Conservation (phyloP, 2,888 invertebrate species). For the Meandrusa payeni region DNA sequence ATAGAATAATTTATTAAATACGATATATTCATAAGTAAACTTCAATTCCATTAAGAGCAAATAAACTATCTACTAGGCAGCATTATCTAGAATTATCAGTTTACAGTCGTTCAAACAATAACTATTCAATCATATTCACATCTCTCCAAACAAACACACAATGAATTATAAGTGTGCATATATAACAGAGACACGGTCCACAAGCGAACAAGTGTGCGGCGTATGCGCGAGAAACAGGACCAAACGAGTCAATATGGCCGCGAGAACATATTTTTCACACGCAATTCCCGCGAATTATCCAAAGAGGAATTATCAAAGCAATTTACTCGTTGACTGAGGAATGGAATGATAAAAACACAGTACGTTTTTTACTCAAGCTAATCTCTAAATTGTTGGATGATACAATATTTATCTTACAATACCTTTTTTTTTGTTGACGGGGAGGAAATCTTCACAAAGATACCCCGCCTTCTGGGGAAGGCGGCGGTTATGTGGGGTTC, state of each 20-base stretch:
- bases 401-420: too few relatives aligned
- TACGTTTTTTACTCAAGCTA: slow-evolving; percentile 10
- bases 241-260: slow-evolving; percentile 49
- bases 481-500: too few relatives aligned
- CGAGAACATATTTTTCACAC: slow-evolving; percentile 59
- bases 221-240: slow-evolving; percentile 46
- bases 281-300: slow-evolving; percentile 47
- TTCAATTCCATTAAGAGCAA: too few relatives aligned
- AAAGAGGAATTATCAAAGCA: slow-evolving; percentile 51
- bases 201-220: slow-evolving; percentile 39
- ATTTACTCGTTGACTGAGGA: slow-evolving; percentile 43
- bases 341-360: slow-evolving; percentile 45
- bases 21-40: too few relatives aligned
- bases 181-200: not conserved
- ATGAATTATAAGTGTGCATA: slow-evolving; percentile 1
- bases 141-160: not conserved
- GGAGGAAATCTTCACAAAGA: too few relatives aligned
- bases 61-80: too few relatives aligned
- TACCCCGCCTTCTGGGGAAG: too few relatives aligned
- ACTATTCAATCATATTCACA: not conserved
- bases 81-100: slow-evolving; percentile 4
- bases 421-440: too few relatives aligned
- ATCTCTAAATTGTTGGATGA: slow-evolving; percentile 3
- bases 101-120: slow-evolving; percentile 3
- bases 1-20: too few relatives aligned